These are phyloP conservation scores for Trissonchulus sp. DNA, from an alignment of 2,888 invertebrate species.

Conservation along the genomic window DNA sequence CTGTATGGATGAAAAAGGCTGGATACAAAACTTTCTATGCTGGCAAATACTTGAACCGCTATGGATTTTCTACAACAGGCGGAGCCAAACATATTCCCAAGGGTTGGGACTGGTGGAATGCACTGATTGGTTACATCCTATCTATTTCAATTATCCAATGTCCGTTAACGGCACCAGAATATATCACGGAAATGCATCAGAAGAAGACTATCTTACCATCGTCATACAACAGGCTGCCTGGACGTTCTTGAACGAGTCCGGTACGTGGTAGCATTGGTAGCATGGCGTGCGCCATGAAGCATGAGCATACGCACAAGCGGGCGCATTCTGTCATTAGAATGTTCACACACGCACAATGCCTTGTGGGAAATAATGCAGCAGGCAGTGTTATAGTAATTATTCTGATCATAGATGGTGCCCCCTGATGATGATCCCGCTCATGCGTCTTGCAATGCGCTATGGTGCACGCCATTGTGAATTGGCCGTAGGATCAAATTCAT, in stretches of 20 bases:
- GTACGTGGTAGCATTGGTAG: too few relatives aligned
- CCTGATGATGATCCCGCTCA: too few relatives aligned
- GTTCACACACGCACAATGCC: too few relatives aligned
- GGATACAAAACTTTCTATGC: constrained; percentile 78
- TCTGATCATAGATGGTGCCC: too few relatives aligned
- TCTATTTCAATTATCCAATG: constrained; percentile 80
- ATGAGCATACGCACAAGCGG: too few relatives aligned
- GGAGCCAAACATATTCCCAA: constrained; percentile 66
- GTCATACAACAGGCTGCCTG: neutral
- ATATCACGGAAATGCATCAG: constrained; percentile 57
- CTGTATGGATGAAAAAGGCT: constrained; percentile 57
- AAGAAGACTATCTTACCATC: constrained; percentile 41
- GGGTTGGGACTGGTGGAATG: constrained; percentile 82
- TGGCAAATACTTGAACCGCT: constrained; percentile 87
- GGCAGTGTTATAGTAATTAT: too few relatives aligned
- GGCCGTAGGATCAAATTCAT: too few relatives aligned
- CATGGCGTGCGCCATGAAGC: too few relatives aligned
- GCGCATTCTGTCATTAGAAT: too few relatives aligned
- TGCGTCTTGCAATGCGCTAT: too few relatives aligned
- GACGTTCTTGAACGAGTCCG: constrained; percentile 1
- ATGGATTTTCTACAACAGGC: constrained; percentile 61
- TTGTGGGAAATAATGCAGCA: too few relatives aligned
- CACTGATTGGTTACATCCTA: constrained; percentile 80
- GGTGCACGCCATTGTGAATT: too few relatives aligned
- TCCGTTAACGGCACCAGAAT: constrained; percentile 70